A percentile compares a stretch with the other conserved stretches of the same genome.
phyloP scores from a whole-genome alignment of 92 coral and sea anemone genomes.

The Scolanthus callimorphus region DNA sequence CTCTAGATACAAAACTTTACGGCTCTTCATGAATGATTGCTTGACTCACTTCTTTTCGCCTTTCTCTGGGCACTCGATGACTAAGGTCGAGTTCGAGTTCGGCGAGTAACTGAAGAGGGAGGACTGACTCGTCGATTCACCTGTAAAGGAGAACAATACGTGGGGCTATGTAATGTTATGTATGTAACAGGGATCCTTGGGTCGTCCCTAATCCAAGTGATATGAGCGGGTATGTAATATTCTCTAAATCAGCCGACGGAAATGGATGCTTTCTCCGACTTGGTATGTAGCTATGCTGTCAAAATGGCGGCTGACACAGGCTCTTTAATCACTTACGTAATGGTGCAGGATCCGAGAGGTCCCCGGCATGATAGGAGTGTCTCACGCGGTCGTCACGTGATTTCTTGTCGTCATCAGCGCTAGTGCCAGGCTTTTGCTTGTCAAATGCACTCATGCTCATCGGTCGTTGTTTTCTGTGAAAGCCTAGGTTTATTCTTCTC shows the following conservation, averaged over 20 bases:
- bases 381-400: slow-evolving; percentile 57
- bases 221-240: too few relatives aligned
- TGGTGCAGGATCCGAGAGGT: slow-evolving; percentile 43
- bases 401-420: slow-evolving; percentile 25
- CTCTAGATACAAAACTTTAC: too few relatives aligned
- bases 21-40: not conserved
- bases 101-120: slow-evolving; percentile 88
- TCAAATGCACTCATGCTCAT: slow-evolving; percentile 71
- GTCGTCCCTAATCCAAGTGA: too few relatives aligned
- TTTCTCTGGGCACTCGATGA: slow-evolving; percentile 62
- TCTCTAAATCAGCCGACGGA: too few relatives aligned
- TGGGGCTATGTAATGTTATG: too few relatives aligned
- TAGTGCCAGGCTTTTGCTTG: slow-evolving; percentile 11
- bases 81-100: slow-evolving; percentile 69
- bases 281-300: too few relatives aligned
- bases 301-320: too few relatives aligned
- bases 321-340: slow-evolving; percentile 42
- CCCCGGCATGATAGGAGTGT: slow-evolving; percentile 84
- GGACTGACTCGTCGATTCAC: too few relatives aligned
- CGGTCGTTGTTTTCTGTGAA: slow-evolving; percentile 51
- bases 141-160: too few relatives aligned
- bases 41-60: slow-evolving; percentile 65
- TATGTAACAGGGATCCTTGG: not conserved
- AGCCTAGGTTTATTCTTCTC: slow-evolving; percentile 38
- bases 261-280: too few relatives aligned